Conservation (phyloP, 1,140 invertebrate genomes). For the Littorina saxatilis region DNA sequence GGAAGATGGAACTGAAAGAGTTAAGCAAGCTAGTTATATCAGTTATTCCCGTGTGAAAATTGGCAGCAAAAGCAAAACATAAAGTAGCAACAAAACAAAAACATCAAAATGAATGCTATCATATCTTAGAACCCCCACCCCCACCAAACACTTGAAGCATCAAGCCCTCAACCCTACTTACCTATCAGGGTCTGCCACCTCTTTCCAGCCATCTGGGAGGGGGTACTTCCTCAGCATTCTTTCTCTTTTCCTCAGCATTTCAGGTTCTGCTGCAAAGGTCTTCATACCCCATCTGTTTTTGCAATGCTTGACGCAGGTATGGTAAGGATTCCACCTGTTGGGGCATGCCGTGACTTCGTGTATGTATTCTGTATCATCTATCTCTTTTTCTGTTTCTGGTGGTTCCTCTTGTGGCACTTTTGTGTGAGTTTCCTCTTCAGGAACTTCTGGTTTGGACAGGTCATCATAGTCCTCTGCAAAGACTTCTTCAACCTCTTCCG, state of each 20-base stretch:
- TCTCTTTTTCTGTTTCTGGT: neutral
- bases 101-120: neutral
- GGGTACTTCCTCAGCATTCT: constrained; percentile 91
- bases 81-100: neutral
- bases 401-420: constrained; percentile 9
- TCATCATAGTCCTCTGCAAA: constrained; percentile 76
- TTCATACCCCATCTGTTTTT: constrained; percentile 88
- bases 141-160: neutral
- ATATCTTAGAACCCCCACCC: too few species aligned
- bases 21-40: too few species aligned
- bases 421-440: constrained; percentile 10
- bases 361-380: constrained; percentile 40
- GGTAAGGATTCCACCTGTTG: constrained; percentile 95
- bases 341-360: constrained; percentile 82
- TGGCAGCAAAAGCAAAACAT: too few species aligned
- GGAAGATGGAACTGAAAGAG: too few species aligned
- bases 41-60: too few species aligned
- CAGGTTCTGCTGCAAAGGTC: constrained; percentile 77
- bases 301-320: constrained; percentile 93
- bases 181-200: constrained; percentile 93
- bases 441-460: constrained; percentile 53
- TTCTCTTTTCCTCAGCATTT: constrained; percentile 64
- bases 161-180: constrained; percentile 74
- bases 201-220: constrained; percentile 93
- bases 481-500: constrained; percentile 78